phyloP scores from a whole-genome alignment of 2,113 vertebrate genomes.

The Phaethornis superciliosus region DNA sequence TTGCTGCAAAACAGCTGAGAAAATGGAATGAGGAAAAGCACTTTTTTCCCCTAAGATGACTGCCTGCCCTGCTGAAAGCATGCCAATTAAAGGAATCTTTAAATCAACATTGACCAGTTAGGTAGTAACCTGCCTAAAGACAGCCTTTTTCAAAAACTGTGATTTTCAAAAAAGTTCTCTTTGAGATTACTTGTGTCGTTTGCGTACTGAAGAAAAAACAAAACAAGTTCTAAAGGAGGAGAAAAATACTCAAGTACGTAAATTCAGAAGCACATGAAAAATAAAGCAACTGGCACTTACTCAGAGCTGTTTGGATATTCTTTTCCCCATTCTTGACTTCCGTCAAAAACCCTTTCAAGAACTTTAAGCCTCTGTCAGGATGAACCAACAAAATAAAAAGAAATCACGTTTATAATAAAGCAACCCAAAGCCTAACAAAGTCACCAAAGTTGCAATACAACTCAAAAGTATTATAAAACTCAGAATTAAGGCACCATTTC shows the following conservation, averaged over 20 bases:
- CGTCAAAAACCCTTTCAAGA: slow-evolving; percentile 93
- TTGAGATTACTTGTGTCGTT: not conserved
- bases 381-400: not conserved
- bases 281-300: slow-evolving; percentile 79
- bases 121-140: not conserved
- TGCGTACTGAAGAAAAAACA: not conserved
- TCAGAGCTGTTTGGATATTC: slow-evolving; percentile 92
- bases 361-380: slow-evolving; percentile 87
- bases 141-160: not conserved
- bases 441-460: not conserved
- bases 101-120: not conserved
- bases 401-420: not conserved
- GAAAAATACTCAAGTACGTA: not conserved
- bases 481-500: not conserved
- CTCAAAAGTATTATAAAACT: not conserved
- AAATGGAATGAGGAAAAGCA: not conserved
- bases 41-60: not conserved
- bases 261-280: not conserved
- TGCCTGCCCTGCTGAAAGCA: not conserved
- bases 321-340: slow-evolving; percentile 88
- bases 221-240: not conserved
- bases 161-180: not conserved
- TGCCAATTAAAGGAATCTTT: not conserved
- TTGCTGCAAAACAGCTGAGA: not conserved
- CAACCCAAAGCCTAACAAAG: not conserved